A percentile compares a stretch with the other conserved stretches of the same genome.
phyloP scores from a whole-genome alignment of 2,113 vertebrate species.

The Pantherophis guttatus region DNA sequence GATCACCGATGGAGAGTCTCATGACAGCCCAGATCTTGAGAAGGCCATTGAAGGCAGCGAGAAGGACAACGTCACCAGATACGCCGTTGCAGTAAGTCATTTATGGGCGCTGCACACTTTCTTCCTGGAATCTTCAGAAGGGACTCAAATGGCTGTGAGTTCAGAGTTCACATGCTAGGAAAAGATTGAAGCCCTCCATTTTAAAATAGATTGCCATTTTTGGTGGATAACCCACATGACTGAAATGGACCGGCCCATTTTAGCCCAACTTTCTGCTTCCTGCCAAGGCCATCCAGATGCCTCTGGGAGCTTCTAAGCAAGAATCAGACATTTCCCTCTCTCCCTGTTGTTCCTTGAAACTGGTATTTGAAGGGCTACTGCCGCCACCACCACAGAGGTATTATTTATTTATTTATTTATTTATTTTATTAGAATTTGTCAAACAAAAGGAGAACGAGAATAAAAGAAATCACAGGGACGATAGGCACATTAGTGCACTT shows the following conservation, averaged over 20 bases:
- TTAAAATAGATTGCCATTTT: neutral
- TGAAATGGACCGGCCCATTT: neutral
- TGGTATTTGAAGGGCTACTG: neutral
- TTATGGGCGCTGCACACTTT: too few species aligned
- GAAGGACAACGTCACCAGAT: constrained; percentile 90
- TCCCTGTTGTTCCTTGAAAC: neutral
- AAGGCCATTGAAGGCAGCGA: constrained; percentile 85
- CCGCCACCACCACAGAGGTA: neutral
- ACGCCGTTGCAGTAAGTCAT: constrained; percentile 88
- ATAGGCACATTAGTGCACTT: too few species aligned
- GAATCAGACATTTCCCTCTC: neutral
- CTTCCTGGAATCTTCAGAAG: neutral
- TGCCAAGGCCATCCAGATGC: too few species aligned
- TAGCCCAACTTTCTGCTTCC: neutral
- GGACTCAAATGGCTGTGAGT: neutral
- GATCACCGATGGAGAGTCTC: constrained; percentile 95
- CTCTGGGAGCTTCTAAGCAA: neutral
- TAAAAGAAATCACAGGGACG: too few species aligned
- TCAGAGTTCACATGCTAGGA: neutral
- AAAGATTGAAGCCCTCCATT: neutral
- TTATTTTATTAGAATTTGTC: too few species aligned
- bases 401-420: too few species aligned
- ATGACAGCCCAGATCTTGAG: constrained; percentile 88
- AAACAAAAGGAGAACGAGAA: too few species aligned
- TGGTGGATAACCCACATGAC: neutral